A percentile compares a stretch with the other conserved stretches of the same genome.
These are phyloP conservation scores for Polypterus senegalus DNA, from an alignment of 2,113 vertebrate genomes.

Conservation along the genomic window DNA sequence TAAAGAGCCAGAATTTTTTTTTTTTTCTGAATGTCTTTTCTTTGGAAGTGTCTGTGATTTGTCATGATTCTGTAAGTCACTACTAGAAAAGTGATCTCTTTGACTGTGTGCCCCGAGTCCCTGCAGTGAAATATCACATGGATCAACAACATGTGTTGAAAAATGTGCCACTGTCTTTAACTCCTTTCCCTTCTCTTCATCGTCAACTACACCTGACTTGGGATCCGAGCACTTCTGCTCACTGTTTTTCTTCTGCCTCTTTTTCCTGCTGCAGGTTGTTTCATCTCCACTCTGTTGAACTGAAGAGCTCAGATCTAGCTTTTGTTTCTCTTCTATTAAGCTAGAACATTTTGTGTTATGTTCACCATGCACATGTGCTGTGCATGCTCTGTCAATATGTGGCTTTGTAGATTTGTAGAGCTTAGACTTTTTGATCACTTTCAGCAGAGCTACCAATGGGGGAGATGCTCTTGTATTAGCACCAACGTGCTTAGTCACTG, in stretches of 20 bases:
- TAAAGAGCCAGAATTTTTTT: neutral
- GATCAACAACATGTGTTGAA: too few relatives aligned
- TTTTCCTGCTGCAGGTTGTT: neutral
- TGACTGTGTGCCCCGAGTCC: neutral
- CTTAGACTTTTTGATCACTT: slow-evolving; percentile 25
- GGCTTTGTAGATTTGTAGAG: slow-evolving; percentile 15
- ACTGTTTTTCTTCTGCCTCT: neutral
- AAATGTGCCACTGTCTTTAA: neutral
- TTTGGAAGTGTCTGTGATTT: neutral
- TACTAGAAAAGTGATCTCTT: neutral
- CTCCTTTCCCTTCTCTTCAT: neutral
- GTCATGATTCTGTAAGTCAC: neutral
- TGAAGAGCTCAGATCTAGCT: slow-evolving; percentile 9
- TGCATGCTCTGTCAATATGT: slow-evolving; percentile 14
- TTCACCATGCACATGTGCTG: slow-evolving; percentile 16
- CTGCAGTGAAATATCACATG: too few relatives aligned
- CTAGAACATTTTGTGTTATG: slow-evolving; percentile 10
- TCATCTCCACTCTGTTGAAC: neutral
- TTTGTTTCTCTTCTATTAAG: slow-evolving; percentile 10
- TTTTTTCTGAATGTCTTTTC: neutral
- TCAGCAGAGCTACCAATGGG: slow-evolving; percentile 21
- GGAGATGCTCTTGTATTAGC: slow-evolving; percentile 12
- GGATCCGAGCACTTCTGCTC: neutral
- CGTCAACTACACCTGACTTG: neutral
- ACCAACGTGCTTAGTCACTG: neutral